A percentile compares a stretch with the other conserved stretches of the same genome.
phyloP scores from a whole-genome alignment of 2,888 invertebrate species.

The Conchocele bisecta region DNA sequence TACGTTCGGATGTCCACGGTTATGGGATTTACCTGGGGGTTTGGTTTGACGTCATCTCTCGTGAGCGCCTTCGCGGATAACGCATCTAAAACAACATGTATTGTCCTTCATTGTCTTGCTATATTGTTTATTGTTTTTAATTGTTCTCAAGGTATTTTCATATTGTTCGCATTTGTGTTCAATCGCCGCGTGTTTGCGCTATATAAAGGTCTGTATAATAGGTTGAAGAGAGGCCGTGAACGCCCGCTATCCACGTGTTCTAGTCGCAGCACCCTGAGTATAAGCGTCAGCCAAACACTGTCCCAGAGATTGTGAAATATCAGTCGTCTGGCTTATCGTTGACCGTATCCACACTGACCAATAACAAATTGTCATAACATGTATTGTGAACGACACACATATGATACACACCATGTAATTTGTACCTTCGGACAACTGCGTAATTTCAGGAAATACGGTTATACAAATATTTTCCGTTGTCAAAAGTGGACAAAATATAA shows the following conservation, averaged over 20 bases:
- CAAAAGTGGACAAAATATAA: no score
- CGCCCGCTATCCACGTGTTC: constrained; percentile 34
- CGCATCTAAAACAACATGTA: constrained; percentile 61
- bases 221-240: constrained; percentile 15
- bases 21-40: constrained; percentile 80
- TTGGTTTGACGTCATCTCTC: constrained; percentile 74
- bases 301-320: no score
- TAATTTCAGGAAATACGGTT: no score
- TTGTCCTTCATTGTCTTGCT: constrained; percentile 64
- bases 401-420: no score
- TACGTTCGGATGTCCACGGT: constrained; percentile 78
- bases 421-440: no score
- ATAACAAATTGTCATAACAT: no score
- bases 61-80: constrained; percentile 68
- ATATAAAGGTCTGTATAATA: constrained; percentile 56
- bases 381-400: no score
- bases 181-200: constrained; percentile 69
- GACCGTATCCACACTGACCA: no score
- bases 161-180: constrained; percentile 75
- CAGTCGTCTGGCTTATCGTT: no score
- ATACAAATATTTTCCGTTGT: no score
- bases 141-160: constrained; percentile 76
- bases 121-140: constrained; percentile 76
- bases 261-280: constrained; percentile 34
- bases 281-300: constrained; percentile 27